These are phyloP conservation scores for Catamblyrhynchus diadema DNA, from an alignment of 2,797 vertebrate species.

Conservation along the genomic window DNA sequence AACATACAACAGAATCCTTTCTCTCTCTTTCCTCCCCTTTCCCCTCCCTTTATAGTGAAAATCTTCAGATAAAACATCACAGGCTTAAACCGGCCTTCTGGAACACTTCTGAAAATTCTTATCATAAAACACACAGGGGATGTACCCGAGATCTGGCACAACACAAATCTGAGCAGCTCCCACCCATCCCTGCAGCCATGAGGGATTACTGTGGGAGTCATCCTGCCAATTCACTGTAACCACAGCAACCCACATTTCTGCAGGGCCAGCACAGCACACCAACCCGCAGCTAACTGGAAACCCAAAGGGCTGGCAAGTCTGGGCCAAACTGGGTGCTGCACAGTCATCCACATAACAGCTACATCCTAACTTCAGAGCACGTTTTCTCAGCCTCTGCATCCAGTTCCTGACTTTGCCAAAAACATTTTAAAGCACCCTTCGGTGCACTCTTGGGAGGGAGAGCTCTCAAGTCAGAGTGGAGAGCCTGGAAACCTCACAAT, in stretches of 20 bases:
- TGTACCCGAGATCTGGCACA: neutral
- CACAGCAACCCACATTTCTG: neutral
- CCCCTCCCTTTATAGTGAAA: neutral
- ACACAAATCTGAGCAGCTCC: neutral
- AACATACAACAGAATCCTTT: neutral
- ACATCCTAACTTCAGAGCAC: neutral
- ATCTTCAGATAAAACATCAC: neutral
- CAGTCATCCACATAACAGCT: neutral
- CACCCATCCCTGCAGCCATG: neutral
- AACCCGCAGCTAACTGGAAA: neutral
- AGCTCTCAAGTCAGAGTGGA: neutral
- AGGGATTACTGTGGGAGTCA: conserved; percentile 14
- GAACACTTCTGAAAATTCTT: neutral
- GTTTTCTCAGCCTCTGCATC: neutral
- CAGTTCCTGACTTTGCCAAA: neutral
- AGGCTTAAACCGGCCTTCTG: neutral
- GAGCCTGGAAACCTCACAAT: neutral
- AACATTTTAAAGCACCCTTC: neutral
- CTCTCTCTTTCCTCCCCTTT: neutral
- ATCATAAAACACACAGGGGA: neutral
- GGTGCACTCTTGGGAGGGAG: neutral
- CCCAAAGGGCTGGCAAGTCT: conserved; percentile 7
- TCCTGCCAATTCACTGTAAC: neutral
- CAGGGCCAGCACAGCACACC: neutral
- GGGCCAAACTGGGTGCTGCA: neutral